Conservation (phyloP, 2,113 vertebrate species). For the Tylochromis polylepis region DNA sequence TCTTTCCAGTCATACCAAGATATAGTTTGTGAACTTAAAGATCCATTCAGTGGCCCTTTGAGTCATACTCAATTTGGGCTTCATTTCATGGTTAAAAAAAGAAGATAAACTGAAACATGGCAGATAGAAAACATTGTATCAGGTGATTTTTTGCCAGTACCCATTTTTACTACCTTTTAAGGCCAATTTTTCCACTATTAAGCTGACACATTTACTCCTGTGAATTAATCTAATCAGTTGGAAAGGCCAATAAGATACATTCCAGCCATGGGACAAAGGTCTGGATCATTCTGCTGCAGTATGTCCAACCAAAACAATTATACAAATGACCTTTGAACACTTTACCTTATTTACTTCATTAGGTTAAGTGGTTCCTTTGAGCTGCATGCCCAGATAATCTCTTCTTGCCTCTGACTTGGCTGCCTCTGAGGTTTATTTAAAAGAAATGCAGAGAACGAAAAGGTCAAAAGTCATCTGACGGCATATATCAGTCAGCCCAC, state of each 20-base stretch:
- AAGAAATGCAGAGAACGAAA: constrained; percentile 5
- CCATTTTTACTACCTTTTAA: constrained; percentile 20
- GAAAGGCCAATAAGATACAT: constrained; percentile 59
- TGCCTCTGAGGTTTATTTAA: constrained; percentile 26
- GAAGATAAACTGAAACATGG: constrained; percentile 24
- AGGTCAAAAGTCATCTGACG: constrained; percentile 38
- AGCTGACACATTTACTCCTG: constrained; percentile 66
- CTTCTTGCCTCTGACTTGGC: constrained; percentile 26
- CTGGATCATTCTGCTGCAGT: constrained; percentile 49
- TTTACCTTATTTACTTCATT: constrained; percentile 71
- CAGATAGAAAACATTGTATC: background rate
- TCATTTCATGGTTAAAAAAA: background rate
- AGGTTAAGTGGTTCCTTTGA: constrained; percentile 68
- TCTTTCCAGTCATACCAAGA: background rate
- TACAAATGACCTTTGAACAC: constrained; percentile 73
- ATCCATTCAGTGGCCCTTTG: background rate
- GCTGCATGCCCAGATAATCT: constrained; percentile 18
- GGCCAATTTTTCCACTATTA: constrained; percentile 63
- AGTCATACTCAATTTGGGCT: constrained; percentile 16
- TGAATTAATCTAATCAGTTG: constrained; percentile 67
- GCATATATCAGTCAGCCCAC: constrained; percentile 23
- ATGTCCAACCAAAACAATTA: constrained; percentile 68
- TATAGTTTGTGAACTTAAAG: background rate
- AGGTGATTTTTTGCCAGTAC: constrained; percentile 17
- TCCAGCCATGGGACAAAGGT: constrained; percentile 56